Evolutionary conservation across 2,113 vertebrate species (phyloP), one percentile per base, ranked within the genome.

Genomic region (Elachura formosa): DNA sequence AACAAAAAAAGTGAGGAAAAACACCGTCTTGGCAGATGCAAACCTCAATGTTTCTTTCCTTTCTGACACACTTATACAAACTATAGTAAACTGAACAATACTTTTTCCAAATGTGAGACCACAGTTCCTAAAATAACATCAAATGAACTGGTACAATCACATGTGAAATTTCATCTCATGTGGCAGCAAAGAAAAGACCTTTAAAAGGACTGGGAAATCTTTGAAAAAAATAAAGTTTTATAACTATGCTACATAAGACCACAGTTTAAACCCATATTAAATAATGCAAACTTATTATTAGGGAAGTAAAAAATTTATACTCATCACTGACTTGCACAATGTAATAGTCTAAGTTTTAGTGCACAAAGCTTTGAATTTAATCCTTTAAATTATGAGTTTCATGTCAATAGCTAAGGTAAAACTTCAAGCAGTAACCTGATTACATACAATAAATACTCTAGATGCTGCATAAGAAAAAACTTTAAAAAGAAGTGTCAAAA

Each of bases 1-100:
- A 45, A 87, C 46, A 66, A n/a, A 33, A 22, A 16, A 3, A 1
- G n/a, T n/a, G 2, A 2, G 3, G 4, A 2, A 19, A n/a, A 52
- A 41, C 73, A 46, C 4, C 5, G n/a, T 34, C 29, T 69, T 17
- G 0, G 29, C n/a, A 63, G 23, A 51, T 25, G 38, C 5, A 54
- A 78, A 80, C 33, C 9, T 9, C 20, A 45, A 25, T 54, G 3
- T 45, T 58, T 91, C 21, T 38, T 87, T 74, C 28, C 24, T 67
- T 75, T 86, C 85, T 67, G 25, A 51, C 14, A 66, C 9, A 54
- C 6, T 91, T 54, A 55, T 9, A 88, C 7, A 62, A 90, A 59
- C 13, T 21, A 77, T 8, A 23, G 28, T 92, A 92, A 92, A 59
- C 9, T 6, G 10, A 74, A 69, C 12, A 17, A 12, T 31, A 48